Percentiles rank a stretch among this genome's conserved stretches.
Conservation (phyloP, 92 coral and sea anemone species). For the Blastomussa wellsi region DNA sequence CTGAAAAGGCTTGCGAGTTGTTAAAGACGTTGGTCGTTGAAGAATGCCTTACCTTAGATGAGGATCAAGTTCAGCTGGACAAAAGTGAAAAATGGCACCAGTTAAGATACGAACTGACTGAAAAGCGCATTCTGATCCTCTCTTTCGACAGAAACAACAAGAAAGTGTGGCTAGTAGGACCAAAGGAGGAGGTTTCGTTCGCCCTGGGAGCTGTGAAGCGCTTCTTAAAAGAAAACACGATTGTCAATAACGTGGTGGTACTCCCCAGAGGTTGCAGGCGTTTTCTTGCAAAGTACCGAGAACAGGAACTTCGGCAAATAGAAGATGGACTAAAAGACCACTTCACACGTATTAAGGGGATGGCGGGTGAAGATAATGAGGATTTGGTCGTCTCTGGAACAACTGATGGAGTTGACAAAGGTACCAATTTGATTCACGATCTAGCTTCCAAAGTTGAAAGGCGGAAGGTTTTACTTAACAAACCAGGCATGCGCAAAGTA, state of each 20-base stretch:
- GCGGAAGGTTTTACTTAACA: conserved; percentile 41
- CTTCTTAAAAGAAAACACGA: conserved; percentile 73
- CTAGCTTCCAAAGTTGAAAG: conserved; percentile 26
- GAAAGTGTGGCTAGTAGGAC: conserved; percentile 66
- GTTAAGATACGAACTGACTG: conserved; percentile 21
- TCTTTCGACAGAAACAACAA: conserved; percentile 29
- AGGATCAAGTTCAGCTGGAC: conserved; percentile 53
- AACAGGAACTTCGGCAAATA: conserved; percentile 38
- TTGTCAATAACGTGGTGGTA: conserved; percentile 34
- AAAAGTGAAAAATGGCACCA: conserved; percentile 60
- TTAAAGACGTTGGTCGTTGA: conserved; percentile 48
- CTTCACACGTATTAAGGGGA: conserved; percentile 40
- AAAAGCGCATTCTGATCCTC: conserved; percentile 5
- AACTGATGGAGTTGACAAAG: conserved; percentile 56
- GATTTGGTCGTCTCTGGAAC: conserved; percentile 61
- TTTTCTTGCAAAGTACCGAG: conserved; percentile 44
- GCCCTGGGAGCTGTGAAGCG: conserved; percentile 24
- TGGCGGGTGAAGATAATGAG: conserved; percentile 32
- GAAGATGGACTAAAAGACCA: conserved; percentile 33
- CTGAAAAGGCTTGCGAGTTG: conserved; percentile 36
- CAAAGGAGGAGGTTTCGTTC: conserved; percentile 45
- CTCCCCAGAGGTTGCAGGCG: conserved; percentile 47
- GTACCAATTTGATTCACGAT: conserved; percentile 8
- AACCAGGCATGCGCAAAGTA: conserved; percentile 72
- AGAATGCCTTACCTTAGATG: conserved; percentile 47